phyloP scores from a whole-genome alignment of 2,888 invertebrate genomes.

The Rhyacophila evoluta region DNA sequence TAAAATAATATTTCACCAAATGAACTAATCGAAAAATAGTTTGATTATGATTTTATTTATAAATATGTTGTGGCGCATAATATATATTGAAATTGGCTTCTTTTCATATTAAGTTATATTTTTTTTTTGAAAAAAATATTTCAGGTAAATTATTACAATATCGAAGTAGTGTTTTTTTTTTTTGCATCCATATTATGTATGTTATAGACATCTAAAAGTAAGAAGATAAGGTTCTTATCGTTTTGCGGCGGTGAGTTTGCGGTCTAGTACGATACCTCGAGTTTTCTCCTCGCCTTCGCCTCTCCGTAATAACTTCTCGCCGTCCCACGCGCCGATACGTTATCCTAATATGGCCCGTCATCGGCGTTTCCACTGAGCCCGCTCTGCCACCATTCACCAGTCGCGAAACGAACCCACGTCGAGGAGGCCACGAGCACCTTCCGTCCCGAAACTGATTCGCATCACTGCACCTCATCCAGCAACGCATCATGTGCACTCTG shows the following conservation, averaged over 20 bases:
- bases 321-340: conserved; percentile 30
- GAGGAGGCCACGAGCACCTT: conserved; percentile 33
- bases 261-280: not conserved
- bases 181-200: no score
- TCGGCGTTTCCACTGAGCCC: conserved; percentile 34
- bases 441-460: conserved; percentile 22
- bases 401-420: conserved; percentile 53
- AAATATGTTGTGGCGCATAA: no score
- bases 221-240: not conserved
- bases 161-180: no score
- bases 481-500: not conserved
- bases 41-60: no score
- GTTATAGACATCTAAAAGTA: no score
- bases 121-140: no score
- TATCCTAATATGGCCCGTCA: conserved; percentile 43
- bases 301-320: not conserved
- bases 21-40: no score
- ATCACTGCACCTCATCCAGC: not conserved
- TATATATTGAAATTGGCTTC: no score
- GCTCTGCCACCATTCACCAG: conserved; percentile 38
- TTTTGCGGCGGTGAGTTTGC: not conserved
- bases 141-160: no score
- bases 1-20: no score
- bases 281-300: conserved; percentile 29
- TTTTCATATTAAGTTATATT: no score